Base-by-base conservation (phyloP, 1,140 invertebrate species). In the Oscheius sp. region DNA sequence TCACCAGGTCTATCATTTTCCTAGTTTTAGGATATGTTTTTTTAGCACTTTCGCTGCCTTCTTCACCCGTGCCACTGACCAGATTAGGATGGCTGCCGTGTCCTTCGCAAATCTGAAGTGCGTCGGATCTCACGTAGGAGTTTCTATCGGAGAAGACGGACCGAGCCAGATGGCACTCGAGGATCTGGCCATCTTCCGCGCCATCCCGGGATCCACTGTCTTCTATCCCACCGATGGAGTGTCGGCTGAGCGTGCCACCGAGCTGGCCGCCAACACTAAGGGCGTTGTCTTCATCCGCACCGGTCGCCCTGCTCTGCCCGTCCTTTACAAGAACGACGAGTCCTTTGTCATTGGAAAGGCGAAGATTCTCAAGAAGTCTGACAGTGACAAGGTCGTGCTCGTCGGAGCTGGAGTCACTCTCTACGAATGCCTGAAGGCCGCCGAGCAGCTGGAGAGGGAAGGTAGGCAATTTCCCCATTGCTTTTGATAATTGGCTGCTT, bases 101-200 rank as follows among this genome's bases (percentile, higher is more conserved):
- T 98, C 95, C 35, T 94, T 97, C 87, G 93, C 92, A 0, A 97
- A 99, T 85, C 91, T 95, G 1, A 99, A 99, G 85, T 94, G 97
- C 85, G 92, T 90, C 76, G 90, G 90, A 15, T 97, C 95, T 7
- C 96, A 99, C 87, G 94, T 92, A 85, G 96, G 96, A 67, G 90
- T 97, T 31, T 95, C 93, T 78, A 90, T 90, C 81, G 89, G 89
- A 85, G 82, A 82, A 80, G 80, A 70, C 58, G 68, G 74, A 32
- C 69, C 96, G n/a, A 95, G 93, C 61, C 96, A 99, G 87, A 99
- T 99, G 97, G 97, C 93, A 49, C 87, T 99, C 0, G 97, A 99
- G 35, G 97, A 99, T 86, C 86, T 99, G 42, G 92, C 94, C 0
- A 90, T 99, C 89, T 99, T 99, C 89, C 89, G 96, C 63, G 85